Base-by-base conservation (phyloP, 2,113 vertebrate genomes). In the Corvus cornix region DNA sequence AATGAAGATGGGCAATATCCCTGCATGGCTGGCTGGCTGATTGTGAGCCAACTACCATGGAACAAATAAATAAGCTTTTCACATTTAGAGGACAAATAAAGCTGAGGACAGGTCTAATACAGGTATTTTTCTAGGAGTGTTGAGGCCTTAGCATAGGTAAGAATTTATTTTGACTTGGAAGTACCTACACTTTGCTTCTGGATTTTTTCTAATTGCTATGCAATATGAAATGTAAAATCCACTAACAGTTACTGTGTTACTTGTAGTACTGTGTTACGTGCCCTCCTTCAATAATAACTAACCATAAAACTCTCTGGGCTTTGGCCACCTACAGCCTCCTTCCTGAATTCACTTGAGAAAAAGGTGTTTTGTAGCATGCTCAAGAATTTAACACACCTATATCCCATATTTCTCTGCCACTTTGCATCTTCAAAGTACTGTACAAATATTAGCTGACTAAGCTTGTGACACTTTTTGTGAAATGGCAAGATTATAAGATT, bases 21-120 rank as follows among this genome's bases (percentile, higher is more conserved):
- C 73, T 68, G 72, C 66, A 26, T 44, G 46, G 80, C 16, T 84
- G 78, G 6, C 49, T 30, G 53, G 58, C 80, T 94, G 68, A 86
- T 44, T 60, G 56, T 52, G 73, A 94, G 90, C 85, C 73, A 81
- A 2, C 60, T 60, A 62, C 88, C 77, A 86, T 7, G 3, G 82
- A 96, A 69, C 92, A 96, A 96, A 96, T 93, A 91, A 91, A 97
- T 94, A 93, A 95, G 76, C 74, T 79, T 95, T 89, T 80, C 69
- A 82, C 58, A 90, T 92, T 93, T 90, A 92, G 85, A 90, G 91
- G 87, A 70, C 73, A 90, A 64, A 89, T 67, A 81, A 87, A 91
- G 77, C 82, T 78, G 73, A 72, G 64, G 68, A 68, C 66, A 84
- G 85, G 53, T 92, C 69, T 78, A 82, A 75, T 86, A 53, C 6